These are phyloP conservation scores for Dinothrombium tinctorium DNA, from an alignment of 1,140 invertebrate species.

Conservation along the genomic window DNA sequence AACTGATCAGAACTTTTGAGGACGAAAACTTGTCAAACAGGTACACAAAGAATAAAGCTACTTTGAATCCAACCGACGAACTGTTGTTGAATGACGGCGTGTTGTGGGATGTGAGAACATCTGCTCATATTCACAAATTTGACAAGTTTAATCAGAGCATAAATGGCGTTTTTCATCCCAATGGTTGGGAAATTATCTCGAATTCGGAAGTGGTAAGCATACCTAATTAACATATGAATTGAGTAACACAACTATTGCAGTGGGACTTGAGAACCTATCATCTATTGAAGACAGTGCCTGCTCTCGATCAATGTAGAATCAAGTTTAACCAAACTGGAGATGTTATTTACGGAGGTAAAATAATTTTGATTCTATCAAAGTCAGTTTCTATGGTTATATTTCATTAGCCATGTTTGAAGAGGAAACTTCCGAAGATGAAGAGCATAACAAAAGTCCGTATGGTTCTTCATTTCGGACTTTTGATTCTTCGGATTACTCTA, in stretches of 20 bases:
- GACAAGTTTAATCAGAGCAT: conserved; percentile 87
- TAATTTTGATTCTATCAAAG: conserved; percentile 8
- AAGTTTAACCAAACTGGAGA: conserved; percentile 29
- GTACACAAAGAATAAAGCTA: conserved; percentile 78
- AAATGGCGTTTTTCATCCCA: conserved; percentile 90
- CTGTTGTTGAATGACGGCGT: conserved; percentile 84
- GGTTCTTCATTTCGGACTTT: conserved; percentile 78
- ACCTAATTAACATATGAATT: too few species aligned
- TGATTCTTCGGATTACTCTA: conserved; percentile 76
- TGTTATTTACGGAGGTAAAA: conserved; percentile 28
- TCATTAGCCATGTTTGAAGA: conserved; percentile 14
- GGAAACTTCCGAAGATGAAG: conserved; percentile 22
- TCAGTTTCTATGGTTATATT: not conserved
- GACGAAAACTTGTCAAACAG: conserved; percentile 56
- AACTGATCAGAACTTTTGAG: conserved; percentile 41
- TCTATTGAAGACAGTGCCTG: conserved; percentile 70
- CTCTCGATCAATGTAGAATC: conserved; percentile 55
- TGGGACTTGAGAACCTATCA: conserved; percentile 93
- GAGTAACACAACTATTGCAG: too few species aligned
- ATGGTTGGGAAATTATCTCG: conserved; percentile 62
- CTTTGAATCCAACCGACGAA: conserved; percentile 78
- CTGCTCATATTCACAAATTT: conserved; percentile 64
- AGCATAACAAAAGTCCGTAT: conserved; percentile 32
- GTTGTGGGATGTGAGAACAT: conserved; percentile 67
- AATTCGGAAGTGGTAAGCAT: conserved; percentile 35